Percentiles rank a stretch among this genome's conserved stretches.
Conservation (phyloP, 2,888 invertebrate genomes). For the Xestia sexstrigata region DNA sequence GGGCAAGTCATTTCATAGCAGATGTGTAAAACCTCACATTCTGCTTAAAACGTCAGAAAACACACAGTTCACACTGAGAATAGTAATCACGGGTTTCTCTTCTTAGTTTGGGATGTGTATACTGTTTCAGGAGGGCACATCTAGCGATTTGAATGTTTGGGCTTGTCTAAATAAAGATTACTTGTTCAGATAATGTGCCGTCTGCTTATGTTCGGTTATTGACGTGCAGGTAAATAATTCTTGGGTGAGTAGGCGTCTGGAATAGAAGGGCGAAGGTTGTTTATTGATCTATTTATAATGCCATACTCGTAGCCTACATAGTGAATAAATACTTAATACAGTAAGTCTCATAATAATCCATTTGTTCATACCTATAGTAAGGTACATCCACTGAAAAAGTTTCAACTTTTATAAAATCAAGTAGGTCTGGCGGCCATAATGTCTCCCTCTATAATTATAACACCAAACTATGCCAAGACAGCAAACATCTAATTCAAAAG, state of each 20-base stretch:
- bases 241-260: conserved; percentile 14
- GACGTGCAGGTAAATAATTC: conserved; percentile 46
- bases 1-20: too few relatives aligned
- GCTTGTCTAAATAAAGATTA: conserved; percentile 54
- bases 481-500: conserved; percentile 5
- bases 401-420: too few relatives aligned
- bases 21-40: background rate
- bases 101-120: background rate
- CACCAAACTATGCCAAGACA: background rate
- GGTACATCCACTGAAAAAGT: too few relatives aligned
- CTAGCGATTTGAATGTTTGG: background rate
- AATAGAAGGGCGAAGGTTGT: conserved; percentile 32
- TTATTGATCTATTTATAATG: conserved; percentile 33
- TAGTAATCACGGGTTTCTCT: background rate
- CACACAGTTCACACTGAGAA: background rate
- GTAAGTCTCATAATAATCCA: too few relatives aligned
- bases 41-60: background rate
- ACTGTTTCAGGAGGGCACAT: background rate
- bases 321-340: background rate
- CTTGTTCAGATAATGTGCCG: conserved; percentile 51
- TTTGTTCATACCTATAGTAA: too few relatives aligned
- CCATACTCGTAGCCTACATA: background rate
- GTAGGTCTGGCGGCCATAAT: too few relatives aligned
- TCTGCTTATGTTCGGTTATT: conserved; percentile 29
- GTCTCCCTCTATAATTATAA: background rate